These are phyloP conservation scores for Trichogramma evanescens DNA, from an alignment of 2,888 invertebrate species.

Conservation along the genomic window DNA sequence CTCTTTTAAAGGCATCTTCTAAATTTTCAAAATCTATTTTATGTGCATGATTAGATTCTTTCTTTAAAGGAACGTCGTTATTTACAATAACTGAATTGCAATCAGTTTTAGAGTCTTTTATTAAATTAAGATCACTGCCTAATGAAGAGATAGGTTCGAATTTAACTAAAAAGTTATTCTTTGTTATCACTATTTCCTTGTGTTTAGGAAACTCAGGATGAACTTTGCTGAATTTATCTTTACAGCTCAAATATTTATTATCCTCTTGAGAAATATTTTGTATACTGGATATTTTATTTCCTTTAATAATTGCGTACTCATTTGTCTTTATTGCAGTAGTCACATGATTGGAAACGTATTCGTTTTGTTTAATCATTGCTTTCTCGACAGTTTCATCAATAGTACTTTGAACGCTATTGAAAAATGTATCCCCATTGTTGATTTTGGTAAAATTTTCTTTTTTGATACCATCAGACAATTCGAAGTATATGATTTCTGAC, in stretches of 20 bases:
- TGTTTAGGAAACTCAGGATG: slow-evolving; percentile 32
- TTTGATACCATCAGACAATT: slow-evolving; percentile 37
- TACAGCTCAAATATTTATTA: slow-evolving; percentile 23
- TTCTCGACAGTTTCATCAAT: slow-evolving; percentile 17
- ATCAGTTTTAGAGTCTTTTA: slow-evolving; percentile 31
- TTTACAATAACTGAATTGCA: slow-evolving; percentile 36
- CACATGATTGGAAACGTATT: slow-evolving; percentile 26
- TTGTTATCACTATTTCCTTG: slow-evolving; percentile 34
- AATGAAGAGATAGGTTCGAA: slow-evolving; percentile 31
- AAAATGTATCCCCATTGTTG: slow-evolving; percentile 27
- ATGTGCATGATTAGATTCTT: slow-evolving; percentile 38
- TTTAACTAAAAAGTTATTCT: slow-evolving; percentile 38
- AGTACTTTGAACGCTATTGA: slow-evolving; percentile 23
- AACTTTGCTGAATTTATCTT: slow-evolving; percentile 27
- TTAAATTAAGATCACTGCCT: slow-evolving; percentile 25
- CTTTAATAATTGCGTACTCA: slow-evolving; percentile 25
- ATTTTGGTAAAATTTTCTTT: slow-evolving; percentile 33
- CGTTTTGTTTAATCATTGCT: slow-evolving; percentile 22
- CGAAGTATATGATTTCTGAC: slow-evolving; percentile 44
- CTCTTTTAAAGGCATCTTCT: slow-evolving; percentile 38
- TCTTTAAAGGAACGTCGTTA: slow-evolving; percentile 39
- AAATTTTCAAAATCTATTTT: slow-evolving; percentile 41
- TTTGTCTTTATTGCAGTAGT: slow-evolving; percentile 22
- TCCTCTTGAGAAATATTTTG: slow-evolving; percentile 18
- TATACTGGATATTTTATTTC: slow-evolving; percentile 20